phyloP scores from a whole-genome alignment of 2,888 invertebrate species.

The Stratiomys singularior region DNA sequence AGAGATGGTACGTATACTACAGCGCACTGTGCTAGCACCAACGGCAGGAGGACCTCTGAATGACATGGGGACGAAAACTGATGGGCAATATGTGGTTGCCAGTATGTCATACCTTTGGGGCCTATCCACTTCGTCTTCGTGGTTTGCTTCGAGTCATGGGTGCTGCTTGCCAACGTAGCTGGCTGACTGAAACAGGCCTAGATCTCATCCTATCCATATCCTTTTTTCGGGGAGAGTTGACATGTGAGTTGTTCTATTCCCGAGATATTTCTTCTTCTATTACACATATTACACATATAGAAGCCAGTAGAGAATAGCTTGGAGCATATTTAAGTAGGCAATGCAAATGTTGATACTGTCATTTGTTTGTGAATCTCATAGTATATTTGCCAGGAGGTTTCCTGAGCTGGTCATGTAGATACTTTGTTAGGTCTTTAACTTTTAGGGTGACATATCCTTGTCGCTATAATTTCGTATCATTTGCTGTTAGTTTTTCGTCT shows the following conservation, averaged over 20 bases:
- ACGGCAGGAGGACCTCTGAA: background rate
- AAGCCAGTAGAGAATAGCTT: slow-evolving; percentile 12
- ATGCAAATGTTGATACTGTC: slow-evolving; percentile 46
- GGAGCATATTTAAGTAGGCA: slow-evolving; percentile 47
- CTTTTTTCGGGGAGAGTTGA: slow-evolving; percentile 8
- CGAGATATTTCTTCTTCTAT: slow-evolving; percentile 39
- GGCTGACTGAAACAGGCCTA: background rate
- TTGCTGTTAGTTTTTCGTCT: slow-evolving; percentile 45
- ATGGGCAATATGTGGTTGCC: slow-evolving; percentile 35
- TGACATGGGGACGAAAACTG: background rate
- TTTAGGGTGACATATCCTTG: slow-evolving; percentile 31
- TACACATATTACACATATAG: slow-evolving; percentile 31
- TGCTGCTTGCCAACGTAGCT: slow-evolving; percentile 15
- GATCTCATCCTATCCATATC: background rate
- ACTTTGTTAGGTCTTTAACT: slow-evolving; percentile 21
- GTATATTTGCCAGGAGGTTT: slow-evolving; percentile 12
- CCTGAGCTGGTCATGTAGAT: slow-evolving; percentile 2
- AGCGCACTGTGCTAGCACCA: background rate
- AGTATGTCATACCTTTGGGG: slow-evolving; percentile 42
- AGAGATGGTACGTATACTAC: background rate
- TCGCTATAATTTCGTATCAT: slow-evolving; percentile 45
- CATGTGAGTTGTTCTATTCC: slow-evolving; percentile 29
- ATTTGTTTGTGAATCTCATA: slow-evolving; percentile 45
- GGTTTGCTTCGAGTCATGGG: slow-evolving; percentile 29
- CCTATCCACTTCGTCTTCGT: slow-evolving; percentile 35